phyloP scores from a whole-genome alignment of 2,888 invertebrate species.

The Trichopria drosophilae region DNA sequence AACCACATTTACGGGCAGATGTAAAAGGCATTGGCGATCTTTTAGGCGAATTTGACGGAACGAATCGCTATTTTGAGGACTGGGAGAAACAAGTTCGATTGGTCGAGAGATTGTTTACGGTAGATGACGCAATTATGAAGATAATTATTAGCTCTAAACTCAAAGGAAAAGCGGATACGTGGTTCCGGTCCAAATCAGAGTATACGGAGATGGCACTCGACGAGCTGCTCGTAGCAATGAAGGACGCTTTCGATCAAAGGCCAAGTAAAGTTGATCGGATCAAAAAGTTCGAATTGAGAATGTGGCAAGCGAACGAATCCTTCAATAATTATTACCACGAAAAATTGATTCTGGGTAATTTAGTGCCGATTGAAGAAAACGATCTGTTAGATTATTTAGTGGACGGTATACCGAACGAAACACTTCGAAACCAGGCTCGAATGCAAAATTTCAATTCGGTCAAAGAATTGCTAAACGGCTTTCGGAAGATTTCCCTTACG shows the following conservation, averaged over 20 bases:
- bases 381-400: conserved; percentile 33
- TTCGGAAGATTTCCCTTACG: conserved; percentile 20
- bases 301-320: conserved; percentile 28
- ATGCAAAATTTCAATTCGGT: conserved; percentile 25
- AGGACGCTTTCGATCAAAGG: conserved; percentile 10
- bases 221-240: conserved; percentile 9
- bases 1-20: conserved; percentile 13
- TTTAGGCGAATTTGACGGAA: conserved; percentile 19
- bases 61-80: conserved; percentile 14
- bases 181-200: conserved; percentile 14
- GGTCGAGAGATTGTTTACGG: conserved; percentile 5
- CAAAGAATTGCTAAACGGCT: conserved; percentile 20
- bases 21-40: conserved; percentile 23
- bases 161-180: conserved; percentile 4
- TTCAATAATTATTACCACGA: conserved; percentile 34
- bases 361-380: conserved; percentile 19
- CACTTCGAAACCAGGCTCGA: conserved; percentile 28
- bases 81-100: conserved; percentile 21
- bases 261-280: conserved; percentile 12
- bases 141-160: conserved; percentile 19
- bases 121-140: conserved; percentile 14
- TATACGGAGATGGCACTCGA: conserved; percentile 8
- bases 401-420: conserved; percentile 31
- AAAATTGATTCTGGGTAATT: conserved; percentile 31
- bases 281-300: conserved; percentile 27